These are phyloP conservation scores for Salvator merianae DNA, from an alignment of 2,113 vertebrate species.

Conservation along the genomic window DNA sequence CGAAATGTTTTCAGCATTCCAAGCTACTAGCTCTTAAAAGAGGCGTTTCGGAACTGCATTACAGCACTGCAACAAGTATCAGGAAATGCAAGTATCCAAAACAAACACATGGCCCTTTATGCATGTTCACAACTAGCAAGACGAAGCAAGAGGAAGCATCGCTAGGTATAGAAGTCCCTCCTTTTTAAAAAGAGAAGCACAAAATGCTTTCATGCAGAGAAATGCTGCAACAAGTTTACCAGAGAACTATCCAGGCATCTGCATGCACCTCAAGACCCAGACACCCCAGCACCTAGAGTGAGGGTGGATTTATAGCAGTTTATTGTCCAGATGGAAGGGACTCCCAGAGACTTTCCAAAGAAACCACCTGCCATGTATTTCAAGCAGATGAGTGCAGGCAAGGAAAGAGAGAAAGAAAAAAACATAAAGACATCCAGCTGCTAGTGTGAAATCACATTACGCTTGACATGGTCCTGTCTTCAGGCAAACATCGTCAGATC, in stretches of 20 bases:
- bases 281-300: background rate
- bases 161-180: background rate
- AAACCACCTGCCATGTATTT: conserved; percentile 40
- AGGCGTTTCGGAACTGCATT: background rate
- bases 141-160: background rate
- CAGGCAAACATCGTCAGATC: conserved; percentile 28
- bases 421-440: conserved; percentile 27
- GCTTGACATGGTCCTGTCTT: background rate
- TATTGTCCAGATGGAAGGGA: conserved; percentile 29
- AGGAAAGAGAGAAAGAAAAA: background rate
- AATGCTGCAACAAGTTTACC: conserved; percentile 80
- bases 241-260: conserved; percentile 32
- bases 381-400: conserved; percentile 27
- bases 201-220: conserved; percentile 48
- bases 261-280: background rate
- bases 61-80: conserved; percentile 63
- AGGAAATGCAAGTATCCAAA: conserved; percentile 39
- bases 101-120: conserved; percentile 28
- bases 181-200: conserved; percentile 24
- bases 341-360: conserved; percentile 33
- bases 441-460: conserved; percentile 1
- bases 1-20: background rate
- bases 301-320: conserved; percentile 41
- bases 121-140: conserved; percentile 3
- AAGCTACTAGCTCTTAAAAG: background rate